Base-by-base conservation (phyloP, 2,797 vertebrate species). In the Buphagus erythrorhynchus region DNA sequence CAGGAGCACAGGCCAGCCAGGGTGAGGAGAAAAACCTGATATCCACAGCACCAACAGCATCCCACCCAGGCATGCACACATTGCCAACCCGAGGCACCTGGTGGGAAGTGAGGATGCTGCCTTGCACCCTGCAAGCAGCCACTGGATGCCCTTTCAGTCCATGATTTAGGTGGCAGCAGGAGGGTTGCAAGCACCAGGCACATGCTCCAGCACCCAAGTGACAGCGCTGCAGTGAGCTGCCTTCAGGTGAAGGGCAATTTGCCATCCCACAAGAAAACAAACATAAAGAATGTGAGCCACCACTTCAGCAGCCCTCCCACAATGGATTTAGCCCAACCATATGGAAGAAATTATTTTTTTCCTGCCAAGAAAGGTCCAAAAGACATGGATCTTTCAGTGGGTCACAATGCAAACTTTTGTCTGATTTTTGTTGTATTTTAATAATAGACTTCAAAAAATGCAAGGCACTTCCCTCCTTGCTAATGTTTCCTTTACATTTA, bases 401-500 rank as follows among this genome's bases (percentile, higher is more conserved):
- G 80, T 42, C 0, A 9, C 54, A 92, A 79, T 67, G 57, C 54
- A 95, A 93, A 93, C 16, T 66, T 93, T 22, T 40, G 79, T 57
- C 85, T 67, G 74, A 91, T 65, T 91, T 92, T 55, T 73, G 51
- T 81, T 94, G 36, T 51, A 52, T 66, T 95, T 94, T 94, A 96
- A 80, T 95, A 93, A 72, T 3, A 91, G 75, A 68, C 77, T 88
- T 51, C 26, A 68, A 91, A 92, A 91, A 68, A 86, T 86, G 80
- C 73, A 93, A 74, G 43, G 91, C 97, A 93, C 90, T 91, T 94
- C 74, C 87, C 66, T 88, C 66, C 62, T 75, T 51, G 24, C 59
- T 65, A 62, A 29, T 2, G 6, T 96, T 93, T 91, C 78, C 63
- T 72, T 84, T 93, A 86, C 71, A 77, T 86, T 94, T 82, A 88